Base-by-base conservation (phyloP, 2,113 vertebrate genomes). In the Rattus rattus region DNA sequence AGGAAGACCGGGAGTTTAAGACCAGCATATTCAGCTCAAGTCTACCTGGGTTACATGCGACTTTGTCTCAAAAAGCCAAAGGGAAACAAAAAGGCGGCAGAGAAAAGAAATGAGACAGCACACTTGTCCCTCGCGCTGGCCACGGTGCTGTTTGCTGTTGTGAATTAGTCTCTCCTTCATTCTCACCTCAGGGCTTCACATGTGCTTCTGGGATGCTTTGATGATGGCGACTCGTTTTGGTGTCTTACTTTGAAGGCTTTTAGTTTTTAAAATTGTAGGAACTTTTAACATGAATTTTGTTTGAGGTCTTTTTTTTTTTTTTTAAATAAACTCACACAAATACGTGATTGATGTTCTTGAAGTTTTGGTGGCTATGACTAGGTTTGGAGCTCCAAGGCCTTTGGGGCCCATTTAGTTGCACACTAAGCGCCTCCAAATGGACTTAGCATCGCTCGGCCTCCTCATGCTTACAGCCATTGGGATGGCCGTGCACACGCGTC, bases 261-360 rank as follows among this genome's bases (percentile, higher is more conserved):
- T 54, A 47, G 0, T 70, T 94, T 94, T 79, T 85, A 87, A 54
- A 93, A 17, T 77, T 59, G 12, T 80, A 85, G 67, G 26, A 22
- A 80, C 43, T 94, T 90, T 84, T 94, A 88, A n/a, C 47, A 7
- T 97, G 36, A 17, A 24, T 88, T 77, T 96, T 88, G 83, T 93
- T 95, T 81, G 77, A 87, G 13, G 3, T 56, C 56, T 94, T 96
- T 95, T 8, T 8, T 36, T 8, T 8, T 36, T 94, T 5, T 63
- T 61, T 63, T 63, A 2, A 84, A 39, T 92, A 20, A 89, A 36
- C 77, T 52, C 24, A 56, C n/a, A 59, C 65, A 73, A 73, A 89
- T 83, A 69, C n/a, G 75, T 89, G 39, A 43, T 77, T 22, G 4
- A 24, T 94, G 90, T 79, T 88, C n/a, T 54, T 85, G 75, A 83